Percentiles rank a stretch among this genome's conserved stretches.
These are phyloP conservation scores for Nomada ferruginata DNA, from an alignment of 2,888 invertebrate genomes.

Conservation along the genomic window DNA sequence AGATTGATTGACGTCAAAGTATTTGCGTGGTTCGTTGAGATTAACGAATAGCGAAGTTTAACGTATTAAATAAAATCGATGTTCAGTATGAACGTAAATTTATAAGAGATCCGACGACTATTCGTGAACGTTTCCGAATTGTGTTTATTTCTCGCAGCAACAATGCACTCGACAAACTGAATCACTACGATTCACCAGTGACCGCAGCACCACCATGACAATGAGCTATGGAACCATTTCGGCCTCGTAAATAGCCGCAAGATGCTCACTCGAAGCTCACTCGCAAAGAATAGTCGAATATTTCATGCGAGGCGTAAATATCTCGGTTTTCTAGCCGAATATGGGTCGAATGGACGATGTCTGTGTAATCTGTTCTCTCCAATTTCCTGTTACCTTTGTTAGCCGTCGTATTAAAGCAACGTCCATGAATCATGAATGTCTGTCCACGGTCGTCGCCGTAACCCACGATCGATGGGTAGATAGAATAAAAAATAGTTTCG, in stretches of 20 bases:
- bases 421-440: background rate
- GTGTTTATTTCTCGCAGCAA: background rate
- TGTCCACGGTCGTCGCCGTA: background rate
- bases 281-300: conserved; percentile 20
- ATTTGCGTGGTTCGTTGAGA: no score
- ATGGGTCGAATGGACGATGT: background rate
- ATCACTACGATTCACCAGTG: background rate
- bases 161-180: background rate
- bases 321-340: background rate
- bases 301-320: conserved; percentile 16
- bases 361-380: background rate
- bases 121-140: background rate
- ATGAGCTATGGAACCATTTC: conserved; percentile 11
- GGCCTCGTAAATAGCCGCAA: conserved; percentile 14
- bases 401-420: background rate
- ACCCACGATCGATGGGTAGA: conserved; percentile 7
- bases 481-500: conserved; percentile 24
- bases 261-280: conserved; percentile 10
- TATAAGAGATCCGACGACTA: background rate
- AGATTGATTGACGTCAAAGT: no score
- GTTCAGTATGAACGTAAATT: background rate
- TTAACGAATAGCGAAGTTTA: no score
- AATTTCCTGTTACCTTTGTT: background rate
- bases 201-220: background rate
- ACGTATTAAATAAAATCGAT: background rate